phyloP scores from a whole-genome alignment of 2,113 vertebrate genomes.

The Pygoscelis adeliae region DNA sequence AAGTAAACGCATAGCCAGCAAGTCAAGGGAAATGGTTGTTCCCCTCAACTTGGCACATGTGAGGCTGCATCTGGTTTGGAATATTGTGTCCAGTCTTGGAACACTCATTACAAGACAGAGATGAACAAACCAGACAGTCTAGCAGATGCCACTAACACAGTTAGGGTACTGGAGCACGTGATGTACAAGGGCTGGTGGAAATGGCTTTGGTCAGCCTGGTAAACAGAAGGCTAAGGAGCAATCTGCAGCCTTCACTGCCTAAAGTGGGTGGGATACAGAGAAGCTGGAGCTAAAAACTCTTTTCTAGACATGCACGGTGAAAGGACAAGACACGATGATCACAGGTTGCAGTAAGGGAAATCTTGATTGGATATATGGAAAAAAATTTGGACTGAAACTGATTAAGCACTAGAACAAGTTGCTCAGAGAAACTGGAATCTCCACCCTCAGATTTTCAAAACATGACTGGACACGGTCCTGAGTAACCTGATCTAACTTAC shows the following conservation, averaged over 20 bases:
- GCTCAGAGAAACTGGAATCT: not conserved
- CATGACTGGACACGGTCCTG: accelerated
- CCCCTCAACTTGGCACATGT: not conserved
- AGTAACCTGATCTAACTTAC: not conserved
- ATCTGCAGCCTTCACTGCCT: not conserved
- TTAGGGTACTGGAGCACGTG: not conserved
- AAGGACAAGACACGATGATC: not conserved
- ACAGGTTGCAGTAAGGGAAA: not conserved
- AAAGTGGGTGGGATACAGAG: not conserved
- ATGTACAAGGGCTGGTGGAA: not conserved
- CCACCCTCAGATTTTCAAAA: not conserved
- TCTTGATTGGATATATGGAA: not conserved
- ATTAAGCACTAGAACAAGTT: not conserved
- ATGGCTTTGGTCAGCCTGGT: not conserved
- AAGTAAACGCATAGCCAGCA: not conserved
- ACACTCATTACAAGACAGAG: not conserved
- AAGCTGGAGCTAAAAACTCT: not conserved
- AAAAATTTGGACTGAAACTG: not conserved
- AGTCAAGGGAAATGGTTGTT: not conserved
- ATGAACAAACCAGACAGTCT: not conserved
- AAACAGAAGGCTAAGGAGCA: not conserved
- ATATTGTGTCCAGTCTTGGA: not conserved
- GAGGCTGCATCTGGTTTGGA: not conserved
- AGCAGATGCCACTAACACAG: not conserved
- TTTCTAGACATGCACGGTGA: not conserved